Base-by-base conservation (phyloP, 2,888 invertebrate genomes). In the Drosophila anomalata region DNA sequence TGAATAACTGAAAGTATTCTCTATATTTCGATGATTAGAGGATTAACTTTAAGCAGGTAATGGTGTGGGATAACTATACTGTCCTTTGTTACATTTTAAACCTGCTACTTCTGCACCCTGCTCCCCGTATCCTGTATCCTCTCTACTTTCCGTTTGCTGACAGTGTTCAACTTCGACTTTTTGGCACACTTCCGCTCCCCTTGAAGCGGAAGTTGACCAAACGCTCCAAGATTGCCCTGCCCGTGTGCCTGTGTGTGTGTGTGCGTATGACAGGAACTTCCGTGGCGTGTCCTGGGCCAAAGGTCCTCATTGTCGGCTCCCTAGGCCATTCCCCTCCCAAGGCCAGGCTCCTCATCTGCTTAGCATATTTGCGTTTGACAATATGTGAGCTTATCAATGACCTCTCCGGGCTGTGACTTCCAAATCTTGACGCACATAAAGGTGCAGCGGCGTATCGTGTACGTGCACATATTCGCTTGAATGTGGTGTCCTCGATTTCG, bases 331-430 rank as follows among this genome's bases (percentile, higher is more conserved):
- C 42, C 29, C 54, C 46, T 56, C 48, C 9, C 29, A 9, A 2
- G 29, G 9, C 41, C 33, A 4, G 4, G 8, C 6, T 20, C 17
- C 36, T 20, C 29, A 62, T 58, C 52, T 66, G 72, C 63, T 44
- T 61, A 60, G 69, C 71, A 77, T 68, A 81, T 83, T 83, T 83
- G 84, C 82, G 79, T 80, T 73, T 75, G 75, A 72, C 81, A 75
- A 71, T 76, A 73, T 75, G 76, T 58, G 67, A 60, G 84, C 80
- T 84, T 77, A 84, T 78, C 85, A 84, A 77, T 78, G 75, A 67
- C 63, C 70, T 61, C 75, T 50, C 11, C 26, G 33, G 53, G 31
- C 6, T 48, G 63, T 42, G 60, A 68, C 62, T 48, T 41, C 62
- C 39, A 41, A 52, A 58, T 46, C 47, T 42, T 26, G 29, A 50